Percentiles rank a stretch among this genome's conserved stretches.
Conservation (phyloP, 2,888 invertebrate genomes). For the Poecilus cupreus region DNA sequence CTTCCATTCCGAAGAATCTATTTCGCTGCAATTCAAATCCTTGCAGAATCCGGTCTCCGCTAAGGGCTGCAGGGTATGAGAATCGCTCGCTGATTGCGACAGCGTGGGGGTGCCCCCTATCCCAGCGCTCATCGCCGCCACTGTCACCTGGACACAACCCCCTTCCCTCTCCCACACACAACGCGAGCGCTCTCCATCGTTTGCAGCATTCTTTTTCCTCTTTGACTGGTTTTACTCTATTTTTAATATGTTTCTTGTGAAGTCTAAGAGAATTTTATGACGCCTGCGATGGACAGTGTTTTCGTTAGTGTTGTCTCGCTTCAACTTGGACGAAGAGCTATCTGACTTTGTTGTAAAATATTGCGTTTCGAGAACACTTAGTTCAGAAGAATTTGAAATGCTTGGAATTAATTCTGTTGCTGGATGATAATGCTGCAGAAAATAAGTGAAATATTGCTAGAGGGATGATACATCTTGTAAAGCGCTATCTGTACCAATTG, state of each 20-base stretch:
- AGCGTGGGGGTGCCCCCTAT: neutral
- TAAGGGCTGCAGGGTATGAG: constrained; percentile 7
- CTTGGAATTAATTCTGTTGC: constrained; percentile 9
- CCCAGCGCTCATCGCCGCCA: neutral
- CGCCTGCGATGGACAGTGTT: constrained; percentile 49
- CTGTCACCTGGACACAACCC: constrained; percentile 38
- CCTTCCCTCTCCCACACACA: neutral
- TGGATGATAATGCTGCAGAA: neutral
- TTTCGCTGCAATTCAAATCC: neutral
- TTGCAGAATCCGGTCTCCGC: constrained; percentile 15
- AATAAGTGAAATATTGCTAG: constrained; percentile 10
- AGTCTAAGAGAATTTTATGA: constrained; percentile 46
- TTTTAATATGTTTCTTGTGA: constrained; percentile 51
- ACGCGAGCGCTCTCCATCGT: neutral
- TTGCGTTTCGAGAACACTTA: neutral
- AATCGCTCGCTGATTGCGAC: constrained; percentile 11
- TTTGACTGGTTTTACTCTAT: constrained; percentile 9
- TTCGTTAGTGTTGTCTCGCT: constrained; percentile 26
- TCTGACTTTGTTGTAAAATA: constrained; percentile 11
- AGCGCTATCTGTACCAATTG: too few species aligned
- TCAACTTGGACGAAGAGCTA: neutral
- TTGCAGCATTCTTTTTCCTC: constrained; percentile 25
- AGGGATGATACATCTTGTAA: neutral
- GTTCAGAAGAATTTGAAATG: neutral
- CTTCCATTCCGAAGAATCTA: too few species aligned